Base-by-base conservation (phyloP, 2,113 vertebrate species). In the Verasper variegatus region DNA sequence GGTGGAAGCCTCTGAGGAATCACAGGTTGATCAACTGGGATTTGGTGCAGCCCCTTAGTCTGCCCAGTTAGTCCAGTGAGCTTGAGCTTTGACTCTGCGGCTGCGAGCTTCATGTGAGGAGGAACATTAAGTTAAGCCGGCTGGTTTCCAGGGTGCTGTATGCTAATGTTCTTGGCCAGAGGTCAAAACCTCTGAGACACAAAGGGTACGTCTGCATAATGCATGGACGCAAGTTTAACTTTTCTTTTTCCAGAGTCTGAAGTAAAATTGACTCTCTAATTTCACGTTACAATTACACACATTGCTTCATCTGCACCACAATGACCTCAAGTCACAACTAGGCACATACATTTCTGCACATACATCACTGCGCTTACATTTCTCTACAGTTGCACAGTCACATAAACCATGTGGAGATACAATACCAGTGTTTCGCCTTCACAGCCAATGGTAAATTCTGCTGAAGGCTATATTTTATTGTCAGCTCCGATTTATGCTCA, bases 381-480 rank as follows among this genome's bases (percentile, higher is more conserved):
- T 11, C 11, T 42, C 40, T 11, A 3, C 40, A 42, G 40, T 31
- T 31, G 31, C 31, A 31, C 31, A 7, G 6, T 7, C 31, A 31
- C 1, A 31, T 7, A 31, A 31, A 31, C 31, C 37, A 20, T 0
- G 17, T 67, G 47, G 13, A 10, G 21, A 59, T 35, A 77, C 27
- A 71, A 23, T 52, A 65, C 71, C 71, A 15, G 6, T 1, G 31
- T 14, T 62, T 55, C 61, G 68, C 70, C 24, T 68, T 81, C 27
- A 55, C 12, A 63, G 71, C 57, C 40, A 52, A n/a, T 64, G 42
- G 35, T 45, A 68, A 73, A 77, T 74, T 82, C 31, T 74, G 56
- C 81, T 69, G 1, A 67, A 76, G 24, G 78, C 79, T 80, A 56
- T 71, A 65, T 80, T 83, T 88, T 74, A 80, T 81, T 67, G 77